Conservation (phyloP, 2,888 invertebrate genomes). For the Nymphalis polychloros region DNA sequence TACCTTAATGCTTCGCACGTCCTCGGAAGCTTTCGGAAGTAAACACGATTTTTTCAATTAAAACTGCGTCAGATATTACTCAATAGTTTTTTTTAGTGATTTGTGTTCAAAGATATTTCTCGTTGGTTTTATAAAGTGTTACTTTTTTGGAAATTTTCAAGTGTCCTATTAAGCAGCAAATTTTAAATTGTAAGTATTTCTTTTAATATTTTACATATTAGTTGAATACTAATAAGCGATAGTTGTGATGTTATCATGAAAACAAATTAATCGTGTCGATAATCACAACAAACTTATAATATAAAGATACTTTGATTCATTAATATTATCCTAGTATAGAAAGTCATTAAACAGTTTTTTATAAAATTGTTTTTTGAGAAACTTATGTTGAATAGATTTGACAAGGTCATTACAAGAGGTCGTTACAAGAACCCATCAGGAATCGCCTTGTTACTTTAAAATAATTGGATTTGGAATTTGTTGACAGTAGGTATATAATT, state of each 20-base stretch:
- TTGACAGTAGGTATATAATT: too few species aligned
- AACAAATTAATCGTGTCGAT: not conserved
- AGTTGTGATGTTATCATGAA: not conserved
- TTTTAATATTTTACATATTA: not conserved
- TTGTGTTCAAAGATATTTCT: not conserved
- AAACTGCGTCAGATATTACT: not conserved
- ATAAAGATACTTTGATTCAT: not conserved
- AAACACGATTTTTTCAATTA: not conserved
- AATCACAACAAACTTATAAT: not conserved
- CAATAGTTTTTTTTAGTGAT: not conserved
- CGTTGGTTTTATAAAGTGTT: not conserved
- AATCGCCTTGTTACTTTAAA: too few species aligned
- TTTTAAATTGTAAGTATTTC: slow-evolving; percentile 3
- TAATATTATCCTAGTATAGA: too few species aligned
- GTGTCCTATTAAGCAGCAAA: not conserved
- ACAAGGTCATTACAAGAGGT: too few species aligned
- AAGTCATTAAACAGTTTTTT: not conserved
- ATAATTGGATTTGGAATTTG: too few species aligned
- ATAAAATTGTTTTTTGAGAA: too few species aligned
- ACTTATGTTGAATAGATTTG: too few species aligned
- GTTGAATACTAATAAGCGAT: not conserved
- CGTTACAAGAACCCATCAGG: too few species aligned
- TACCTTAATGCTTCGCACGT: not conserved
- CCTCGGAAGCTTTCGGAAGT: not conserved
- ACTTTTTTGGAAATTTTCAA: not conserved